A percentile compares a stretch with the other conserved stretches of the same genome.
Evolutionary conservation across 2,797 vertebrate genomes (phyloP).

Genomic region (Acanthopagrus latus): DNA sequence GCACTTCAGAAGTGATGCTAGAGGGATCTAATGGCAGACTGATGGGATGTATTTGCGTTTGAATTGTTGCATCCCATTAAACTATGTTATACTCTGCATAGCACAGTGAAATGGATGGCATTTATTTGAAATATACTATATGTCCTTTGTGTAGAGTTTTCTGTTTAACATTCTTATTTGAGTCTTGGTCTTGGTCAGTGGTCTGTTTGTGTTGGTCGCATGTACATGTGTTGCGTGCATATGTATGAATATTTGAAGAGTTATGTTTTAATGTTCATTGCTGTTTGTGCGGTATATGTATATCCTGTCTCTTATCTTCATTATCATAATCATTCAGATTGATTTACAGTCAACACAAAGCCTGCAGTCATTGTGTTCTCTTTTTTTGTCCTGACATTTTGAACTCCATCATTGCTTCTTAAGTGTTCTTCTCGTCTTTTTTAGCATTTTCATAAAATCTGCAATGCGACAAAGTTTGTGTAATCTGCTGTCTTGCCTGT

Average conservation of each 20-base stretch:
- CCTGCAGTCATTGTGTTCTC: neutral
- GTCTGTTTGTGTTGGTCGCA: neutral
- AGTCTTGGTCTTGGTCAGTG: neutral
- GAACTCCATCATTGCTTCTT: neutral
- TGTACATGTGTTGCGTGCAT: neutral
- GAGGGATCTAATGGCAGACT: neutral
- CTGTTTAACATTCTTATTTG: neutral
- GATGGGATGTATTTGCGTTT: neutral
- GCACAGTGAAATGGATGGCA: neutral
- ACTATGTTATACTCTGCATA: too few relatives aligned
- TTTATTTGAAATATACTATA: neutral
- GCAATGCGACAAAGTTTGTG: neutral
- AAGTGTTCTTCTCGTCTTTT: neutral
- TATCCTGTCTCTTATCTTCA: neutral
- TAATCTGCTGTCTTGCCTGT: neutral
- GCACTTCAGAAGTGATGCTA: too few relatives aligned
- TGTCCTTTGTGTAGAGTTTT: neutral
- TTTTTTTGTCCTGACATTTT: neutral
- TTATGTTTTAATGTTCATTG: neutral
- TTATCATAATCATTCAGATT: neutral
- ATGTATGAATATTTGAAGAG: conserved; percentile 8
- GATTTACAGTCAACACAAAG: neutral
- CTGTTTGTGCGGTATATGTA: neutral
- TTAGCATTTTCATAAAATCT: neutral
- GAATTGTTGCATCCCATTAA: neutral